These are phyloP conservation scores for Phoeniculus purpureus DNA, from an alignment of 2,797 vertebrate genomes.

Conservation along the genomic window DNA sequence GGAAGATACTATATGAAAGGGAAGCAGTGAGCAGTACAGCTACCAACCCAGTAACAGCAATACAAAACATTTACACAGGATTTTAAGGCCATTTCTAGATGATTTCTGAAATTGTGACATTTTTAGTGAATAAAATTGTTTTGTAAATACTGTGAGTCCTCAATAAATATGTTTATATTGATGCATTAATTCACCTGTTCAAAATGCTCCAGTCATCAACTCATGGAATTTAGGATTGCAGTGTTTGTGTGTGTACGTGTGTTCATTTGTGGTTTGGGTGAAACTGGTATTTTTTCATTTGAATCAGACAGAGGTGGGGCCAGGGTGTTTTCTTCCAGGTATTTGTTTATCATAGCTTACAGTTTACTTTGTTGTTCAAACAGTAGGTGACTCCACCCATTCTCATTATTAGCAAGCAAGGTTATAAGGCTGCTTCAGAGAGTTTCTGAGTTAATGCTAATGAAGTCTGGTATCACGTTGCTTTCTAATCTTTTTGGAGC, in stretches of 20 bases:
- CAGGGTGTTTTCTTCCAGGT: constrained; percentile 63
- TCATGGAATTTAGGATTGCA: neutral
- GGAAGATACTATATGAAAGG: neutral
- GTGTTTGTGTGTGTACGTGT: neutral
- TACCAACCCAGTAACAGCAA: neutral
- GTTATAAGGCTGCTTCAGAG: neutral
- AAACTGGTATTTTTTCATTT: constrained; percentile 64
- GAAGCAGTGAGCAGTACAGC: neutral
- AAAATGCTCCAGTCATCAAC: constrained; percentile 18
- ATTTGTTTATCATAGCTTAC: constrained; percentile 66
- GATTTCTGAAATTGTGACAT: neutral
- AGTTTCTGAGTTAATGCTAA: constrained; percentile 2
- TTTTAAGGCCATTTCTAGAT: neutral
- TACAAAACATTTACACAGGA: neutral
- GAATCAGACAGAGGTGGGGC: constrained; percentile 63
- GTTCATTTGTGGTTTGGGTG: constrained; percentile 42
- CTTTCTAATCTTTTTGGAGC: constrained; percentile 3
- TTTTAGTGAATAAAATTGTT: neutral
- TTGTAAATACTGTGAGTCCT: neutral
- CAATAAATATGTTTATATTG: neutral
- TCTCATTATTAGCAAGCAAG: constrained; percentile 38
- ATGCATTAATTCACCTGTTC: neutral
- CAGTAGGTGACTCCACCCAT: constrained; percentile 55
- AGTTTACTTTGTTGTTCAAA: constrained; percentile 70
- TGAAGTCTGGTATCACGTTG: neutral